Percentiles rank a stretch among this genome's conserved stretches.
Conservation (phyloP, 2,113 vertebrate genomes). For the Cathartes aura region DNA sequence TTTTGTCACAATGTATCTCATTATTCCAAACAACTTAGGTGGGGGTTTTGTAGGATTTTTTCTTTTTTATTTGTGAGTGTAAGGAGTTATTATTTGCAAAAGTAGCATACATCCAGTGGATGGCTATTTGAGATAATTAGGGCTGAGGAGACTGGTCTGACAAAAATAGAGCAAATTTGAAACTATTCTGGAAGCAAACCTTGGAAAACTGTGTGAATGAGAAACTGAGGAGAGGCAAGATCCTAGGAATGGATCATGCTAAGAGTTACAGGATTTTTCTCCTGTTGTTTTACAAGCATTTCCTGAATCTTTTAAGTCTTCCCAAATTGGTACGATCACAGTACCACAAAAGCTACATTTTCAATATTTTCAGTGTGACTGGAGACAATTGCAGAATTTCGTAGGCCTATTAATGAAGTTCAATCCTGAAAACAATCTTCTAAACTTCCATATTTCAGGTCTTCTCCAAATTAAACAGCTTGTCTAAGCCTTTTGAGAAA, state of each 20-base stretch:
- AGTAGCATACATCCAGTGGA: background rate
- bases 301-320: background rate
- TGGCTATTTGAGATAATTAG: background rate
- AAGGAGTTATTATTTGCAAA: background rate
- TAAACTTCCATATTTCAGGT: background rate
- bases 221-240: background rate
- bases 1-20: background rate
- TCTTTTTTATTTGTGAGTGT: background rate
- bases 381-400: background rate
- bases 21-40: background rate
- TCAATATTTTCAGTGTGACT: background rate
- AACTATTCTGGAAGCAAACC: background rate
- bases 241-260: background rate
- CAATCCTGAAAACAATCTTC: background rate
- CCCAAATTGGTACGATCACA: background rate
- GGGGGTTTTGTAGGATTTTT: background rate
- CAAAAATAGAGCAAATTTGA: background rate
- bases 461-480: background rate
- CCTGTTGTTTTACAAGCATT: background rate
- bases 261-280: background rate
- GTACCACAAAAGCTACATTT: background rate
- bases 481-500: conserved; percentile 36
- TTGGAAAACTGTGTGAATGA: background rate
- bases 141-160: background rate
- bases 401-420: background rate